These are phyloP conservation scores for Platichthys flesus DNA, from an alignment of 2,113 vertebrate species.

Conservation along the genomic window DNA sequence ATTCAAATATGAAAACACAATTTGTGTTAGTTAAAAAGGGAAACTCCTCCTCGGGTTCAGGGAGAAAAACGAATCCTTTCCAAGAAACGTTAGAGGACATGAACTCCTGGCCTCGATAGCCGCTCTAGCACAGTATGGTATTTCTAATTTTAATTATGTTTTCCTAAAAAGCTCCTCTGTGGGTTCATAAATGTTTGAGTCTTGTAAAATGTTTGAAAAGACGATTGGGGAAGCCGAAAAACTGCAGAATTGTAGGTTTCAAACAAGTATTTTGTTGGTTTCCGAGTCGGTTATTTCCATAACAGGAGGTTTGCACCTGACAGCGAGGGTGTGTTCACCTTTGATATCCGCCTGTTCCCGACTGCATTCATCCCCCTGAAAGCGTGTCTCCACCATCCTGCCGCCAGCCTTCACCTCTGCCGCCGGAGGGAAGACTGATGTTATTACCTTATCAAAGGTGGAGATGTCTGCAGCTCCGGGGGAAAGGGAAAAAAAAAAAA, in stretches of 20 bases:
- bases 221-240: background rate
- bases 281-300: constrained; percentile 31
- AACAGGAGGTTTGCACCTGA: constrained; percentile 22
- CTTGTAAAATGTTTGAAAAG: constrained; percentile 12
- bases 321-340: constrained; percentile 49
- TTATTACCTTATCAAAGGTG: constrained; percentile 87
- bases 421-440: constrained; percentile 87
- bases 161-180: background rate
- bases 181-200: background rate
- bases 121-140: background rate
- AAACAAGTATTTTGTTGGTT: constrained; percentile 16
- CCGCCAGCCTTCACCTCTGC: constrained; percentile 92
- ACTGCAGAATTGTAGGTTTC: background rate
- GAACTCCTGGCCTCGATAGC: background rate
- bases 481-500: constrained; percentile 16
- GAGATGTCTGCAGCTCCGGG: constrained; percentile 80
- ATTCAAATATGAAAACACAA: background rate
- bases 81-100: background rate
- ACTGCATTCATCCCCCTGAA: constrained; percentile 91
- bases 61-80: too few relatives aligned
- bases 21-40: too few relatives aligned
- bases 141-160: background rate
- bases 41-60: background rate
- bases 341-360: constrained; percentile 66
- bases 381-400: constrained; percentile 85